Evolutionary conservation across 2,888 invertebrate species (phyloP), one percentile per base, ranked within the genome.

Genomic region (Orthosia incerta): DNA sequence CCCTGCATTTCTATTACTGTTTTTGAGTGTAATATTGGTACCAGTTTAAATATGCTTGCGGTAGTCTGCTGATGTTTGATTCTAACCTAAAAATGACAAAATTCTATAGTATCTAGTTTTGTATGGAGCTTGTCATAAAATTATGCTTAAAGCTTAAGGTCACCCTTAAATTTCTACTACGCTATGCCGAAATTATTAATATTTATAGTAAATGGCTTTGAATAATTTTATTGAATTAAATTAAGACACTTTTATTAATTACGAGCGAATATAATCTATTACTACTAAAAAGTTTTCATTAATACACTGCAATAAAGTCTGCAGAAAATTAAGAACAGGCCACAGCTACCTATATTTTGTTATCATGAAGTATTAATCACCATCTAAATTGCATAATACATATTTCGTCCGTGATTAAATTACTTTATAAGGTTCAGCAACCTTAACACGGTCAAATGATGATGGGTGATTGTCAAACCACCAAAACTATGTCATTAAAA

Each of bases 211-310:
- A 71, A 59, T n/a, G n/a, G 3, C 46, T 48, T 57, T 76, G 48
- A 50, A 39, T 45, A 39, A 39, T 39, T 39, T 39, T 31, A 55
- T 46, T 59, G 46, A 70, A 79, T 76, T 31, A 51, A 16, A 63
- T 81, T 79, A 20, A 70, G 77, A 57, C 39, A 55, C 39, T 66
- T 81, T 56, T 18, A 45, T n/a, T 50, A 26, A 48, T 26, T 51
- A 71, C 9, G 12, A 15, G 20, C 15, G 39, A 39, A 39, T 39
- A 39, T 46, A 5, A 56, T 15, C 4, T 18, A 20, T 23, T 9
- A 3, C 1, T n/a, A 55, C 0, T 39, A 2, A 53, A 23, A 13
- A n/a, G 23, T n/a, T 16, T n/a, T 12, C 12, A 26, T n/a, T 11
- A 20, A 31, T 39, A 46, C 66, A n/a, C 11, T 3, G 16, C 20